These are phyloP conservation scores for Morone chrysops DNA, from an alignment of 2,113 vertebrate genomes.

Conservation along the genomic window DNA sequence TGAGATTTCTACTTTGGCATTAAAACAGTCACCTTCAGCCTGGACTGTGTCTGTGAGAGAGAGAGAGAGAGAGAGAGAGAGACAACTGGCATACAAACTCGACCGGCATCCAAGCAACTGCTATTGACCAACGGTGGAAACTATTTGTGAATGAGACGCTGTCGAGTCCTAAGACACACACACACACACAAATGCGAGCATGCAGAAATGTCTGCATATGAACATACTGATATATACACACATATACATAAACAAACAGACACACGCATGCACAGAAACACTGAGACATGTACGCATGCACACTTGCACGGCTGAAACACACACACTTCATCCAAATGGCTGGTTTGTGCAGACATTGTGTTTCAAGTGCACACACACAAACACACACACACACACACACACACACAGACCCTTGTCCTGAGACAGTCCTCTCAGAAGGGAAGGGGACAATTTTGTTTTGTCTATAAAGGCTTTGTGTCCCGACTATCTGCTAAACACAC, in stretches of 20 bases:
- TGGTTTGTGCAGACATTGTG: not conserved
- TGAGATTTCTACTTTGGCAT: slow-evolving; percentile 24
- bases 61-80: not conserved
- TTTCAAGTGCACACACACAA: slow-evolving; percentile 1
- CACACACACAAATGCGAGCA: not conserved
- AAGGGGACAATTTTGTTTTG: slow-evolving; percentile 60
- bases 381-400: slow-evolving; percentile 11
- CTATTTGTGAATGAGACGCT: slow-evolving; percentile 39
- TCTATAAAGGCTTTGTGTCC: slow-evolving; percentile 79
- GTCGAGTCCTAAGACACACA: not conserved
- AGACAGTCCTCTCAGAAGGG: slow-evolving; percentile 64
- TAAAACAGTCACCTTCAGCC: slow-evolving; percentile 25
- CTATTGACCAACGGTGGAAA: slow-evolving; percentile 47
- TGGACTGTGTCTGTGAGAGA: not conserved
- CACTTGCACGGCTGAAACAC: not conserved
- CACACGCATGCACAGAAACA: not conserved
- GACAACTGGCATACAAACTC: slow-evolving; percentile 11
- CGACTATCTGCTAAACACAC: slow-evolving; percentile 60
- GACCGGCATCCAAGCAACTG: slow-evolving; percentile 59
- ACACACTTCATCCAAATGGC: slow-evolving; percentile 38
- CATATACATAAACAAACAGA: not conserved
- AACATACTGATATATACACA: slow-evolving; percentile 1
- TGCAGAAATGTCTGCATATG: not conserved
- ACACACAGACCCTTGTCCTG: slow-evolving; percentile 32
- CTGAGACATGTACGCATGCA: not conserved